A percentile compares a stretch with the other conserved stretches of the same genome.
phyloP scores from a whole-genome alignment of 30 jellyfish, hydroid and myxozoan genomes.

The Sanderia malayensis region DNA sequence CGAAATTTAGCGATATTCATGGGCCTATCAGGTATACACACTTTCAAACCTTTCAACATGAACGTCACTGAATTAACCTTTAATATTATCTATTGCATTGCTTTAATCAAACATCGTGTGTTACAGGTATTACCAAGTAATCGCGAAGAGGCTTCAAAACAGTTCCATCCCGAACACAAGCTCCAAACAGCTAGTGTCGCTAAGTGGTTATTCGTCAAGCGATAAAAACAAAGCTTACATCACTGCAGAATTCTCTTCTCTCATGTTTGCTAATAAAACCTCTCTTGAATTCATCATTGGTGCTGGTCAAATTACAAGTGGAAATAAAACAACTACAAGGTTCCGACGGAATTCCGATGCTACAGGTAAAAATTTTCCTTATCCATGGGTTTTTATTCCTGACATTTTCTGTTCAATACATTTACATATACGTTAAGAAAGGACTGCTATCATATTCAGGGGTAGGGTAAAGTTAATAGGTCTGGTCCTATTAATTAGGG shows the following conservation, averaged over 20 bases:
- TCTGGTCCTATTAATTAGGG: no score
- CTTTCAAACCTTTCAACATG: no score
- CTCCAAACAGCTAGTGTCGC: not conserved
- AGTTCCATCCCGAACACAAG: not conserved
- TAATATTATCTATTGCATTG: not conserved
- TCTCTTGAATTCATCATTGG: conserved; percentile 38
- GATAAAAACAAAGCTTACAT: conserved; percentile 25
- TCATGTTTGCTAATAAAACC: conserved; percentile 7
- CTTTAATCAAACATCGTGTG: not conserved
- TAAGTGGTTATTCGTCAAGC: conserved; percentile 9
- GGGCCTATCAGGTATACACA: conserved; percentile 42
- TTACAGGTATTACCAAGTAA: conserved; percentile 49
- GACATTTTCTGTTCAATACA: no score
- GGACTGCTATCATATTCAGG: no score
- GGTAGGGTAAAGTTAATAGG: no score
- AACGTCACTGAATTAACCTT: not conserved
- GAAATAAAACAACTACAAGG: conserved; percentile 20
- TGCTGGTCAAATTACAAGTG: conserved; percentile 19
- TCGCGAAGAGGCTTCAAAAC: conserved; percentile 13
- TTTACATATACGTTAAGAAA: no score
- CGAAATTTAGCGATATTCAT: conserved; percentile 12
- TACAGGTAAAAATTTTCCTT: no score
- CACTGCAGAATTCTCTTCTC: conserved; percentile 61
- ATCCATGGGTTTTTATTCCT: no score
- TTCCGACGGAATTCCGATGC: no score